These are phyloP conservation scores for Argentina silus DNA, from an alignment of 2,797 vertebrate species.

Conservation along the genomic window DNA sequence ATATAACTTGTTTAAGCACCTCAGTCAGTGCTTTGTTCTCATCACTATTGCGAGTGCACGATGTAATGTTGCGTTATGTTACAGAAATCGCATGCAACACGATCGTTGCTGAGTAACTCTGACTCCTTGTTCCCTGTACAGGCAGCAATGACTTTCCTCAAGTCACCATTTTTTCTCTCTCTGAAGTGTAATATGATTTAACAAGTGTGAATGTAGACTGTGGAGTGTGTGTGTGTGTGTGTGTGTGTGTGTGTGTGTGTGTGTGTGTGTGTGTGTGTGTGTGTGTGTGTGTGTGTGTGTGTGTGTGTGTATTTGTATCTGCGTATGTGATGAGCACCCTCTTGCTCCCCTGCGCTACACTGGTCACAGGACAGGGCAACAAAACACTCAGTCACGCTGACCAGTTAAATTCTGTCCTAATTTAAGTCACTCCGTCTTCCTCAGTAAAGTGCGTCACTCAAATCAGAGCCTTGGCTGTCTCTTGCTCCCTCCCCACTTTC, in stretches of 20 bases:
- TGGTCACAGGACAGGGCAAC: conserved; percentile 49
- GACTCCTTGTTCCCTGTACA: not conserved
- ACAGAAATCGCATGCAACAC: conserved; percentile 23
- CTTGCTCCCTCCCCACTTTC: conserved; percentile 7
- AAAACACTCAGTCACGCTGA: conserved; percentile 48
- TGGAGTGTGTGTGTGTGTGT: not conserved
- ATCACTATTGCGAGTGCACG: conserved; percentile 20
- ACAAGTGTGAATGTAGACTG: not conserved
- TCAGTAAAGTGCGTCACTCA: conserved; percentile 19
- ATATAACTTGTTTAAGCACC: not conserved
- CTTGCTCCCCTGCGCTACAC: not conserved
- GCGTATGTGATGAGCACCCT: not conserved
- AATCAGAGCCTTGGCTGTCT: conserved; percentile 23
- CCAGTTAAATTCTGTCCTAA: conserved; percentile 43
- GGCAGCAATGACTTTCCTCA: too few species aligned
- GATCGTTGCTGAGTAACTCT: conserved; percentile 55
- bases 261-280: not conserved
- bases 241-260: not conserved
- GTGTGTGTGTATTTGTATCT: not conserved
- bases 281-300: not conserved
- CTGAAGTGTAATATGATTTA: not conserved
- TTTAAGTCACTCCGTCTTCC: conserved; percentile 40
- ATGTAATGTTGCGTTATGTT: conserved; percentile 39
- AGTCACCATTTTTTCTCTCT: not conserved
- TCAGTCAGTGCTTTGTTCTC: conserved; percentile 4